Percentiles rank a stretch among this genome's conserved stretches.
These are phyloP conservation scores for Mythimna albipuncta DNA, from an alignment of 2,888 invertebrate species.

Conservation along the genomic window DNA sequence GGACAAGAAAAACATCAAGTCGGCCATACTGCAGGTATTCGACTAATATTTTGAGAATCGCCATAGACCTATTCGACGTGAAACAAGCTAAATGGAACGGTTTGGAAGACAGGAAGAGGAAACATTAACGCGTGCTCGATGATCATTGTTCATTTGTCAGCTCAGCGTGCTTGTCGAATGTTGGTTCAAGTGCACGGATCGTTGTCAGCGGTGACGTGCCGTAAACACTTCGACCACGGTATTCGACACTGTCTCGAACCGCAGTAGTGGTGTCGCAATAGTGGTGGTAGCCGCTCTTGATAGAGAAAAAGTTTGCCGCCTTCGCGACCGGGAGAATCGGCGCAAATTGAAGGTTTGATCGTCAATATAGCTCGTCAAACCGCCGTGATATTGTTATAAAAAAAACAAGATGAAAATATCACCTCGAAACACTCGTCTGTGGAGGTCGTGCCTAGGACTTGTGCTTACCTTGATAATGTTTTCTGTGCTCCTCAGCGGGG, in stretches of 20 bases:
- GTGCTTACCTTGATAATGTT: slow-evolving; percentile 85
- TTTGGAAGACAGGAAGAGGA: slow-evolving; percentile 43
- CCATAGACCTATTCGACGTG: slow-evolving; percentile 10
- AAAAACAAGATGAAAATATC: too few relatives aligned
- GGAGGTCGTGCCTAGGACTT: background rate
- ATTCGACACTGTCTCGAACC: background rate
- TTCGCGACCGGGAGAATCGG: too few relatives aligned
- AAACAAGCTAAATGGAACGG: slow-evolving; percentile 21
- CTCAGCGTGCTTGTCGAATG: slow-evolving; percentile 33
- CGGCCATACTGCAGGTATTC: background rate
- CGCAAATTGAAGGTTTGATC: too few relatives aligned
- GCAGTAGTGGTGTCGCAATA: background rate
- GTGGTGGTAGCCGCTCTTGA: background rate
- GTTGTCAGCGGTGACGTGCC: slow-evolving; percentile 25
- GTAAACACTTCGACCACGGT: background rate
- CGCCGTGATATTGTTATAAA: too few relatives aligned
- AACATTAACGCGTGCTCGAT: slow-evolving; percentile 45
- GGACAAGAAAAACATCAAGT: background rate
- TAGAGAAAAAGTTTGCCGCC: background rate
- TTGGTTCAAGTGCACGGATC: slow-evolving; percentile 32
- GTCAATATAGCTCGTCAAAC: too few relatives aligned
- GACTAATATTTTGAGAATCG: slow-evolving; percentile 3
- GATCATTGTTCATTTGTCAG: slow-evolving; percentile 31
- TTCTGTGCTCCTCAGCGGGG: slow-evolving; percentile 86
- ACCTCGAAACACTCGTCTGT: background rate